A percentile compares a stretch with the other conserved stretches of the same genome.
These are phyloP conservation scores for Astatotilapia flaviijosephi DNA, from an alignment of 2,113 vertebrate species.

Conservation along the genomic window DNA sequence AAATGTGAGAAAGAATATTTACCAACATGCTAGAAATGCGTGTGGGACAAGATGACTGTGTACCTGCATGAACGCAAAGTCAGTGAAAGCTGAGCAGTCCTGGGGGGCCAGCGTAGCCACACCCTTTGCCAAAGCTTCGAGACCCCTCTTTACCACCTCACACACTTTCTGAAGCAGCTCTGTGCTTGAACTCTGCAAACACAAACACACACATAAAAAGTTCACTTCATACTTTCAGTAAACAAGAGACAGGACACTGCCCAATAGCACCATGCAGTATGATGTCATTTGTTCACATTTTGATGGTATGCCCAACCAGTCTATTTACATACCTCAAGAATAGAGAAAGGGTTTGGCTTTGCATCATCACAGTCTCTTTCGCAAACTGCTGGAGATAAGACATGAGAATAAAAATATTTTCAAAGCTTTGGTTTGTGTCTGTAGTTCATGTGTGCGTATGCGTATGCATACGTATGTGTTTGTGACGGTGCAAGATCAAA, in stretches of 20 bases:
- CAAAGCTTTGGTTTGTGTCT: neutral
- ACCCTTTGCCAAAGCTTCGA: slow-evolving; percentile 63
- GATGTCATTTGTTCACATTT: neutral
- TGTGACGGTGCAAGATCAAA: neutral
- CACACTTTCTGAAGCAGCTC: slow-evolving; percentile 75
- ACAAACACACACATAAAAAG: neutral
- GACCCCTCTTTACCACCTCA: slow-evolving; percentile 72
- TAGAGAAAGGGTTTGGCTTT: neutral
- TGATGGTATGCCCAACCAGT: neutral
- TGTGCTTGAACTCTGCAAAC: slow-evolving; percentile 62
- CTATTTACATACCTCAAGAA: slow-evolving; percentile 28
- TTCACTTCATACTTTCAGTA: neutral
- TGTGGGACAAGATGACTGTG: neutral
- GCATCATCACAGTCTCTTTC: neutral
- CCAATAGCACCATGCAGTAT: neutral
- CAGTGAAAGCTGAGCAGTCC: slow-evolving; percentile 67
- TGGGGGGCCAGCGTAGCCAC: slow-evolving; percentile 37
- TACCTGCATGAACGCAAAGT: slow-evolving; percentile 79
- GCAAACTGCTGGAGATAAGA: neutral
- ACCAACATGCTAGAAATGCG: neutral
- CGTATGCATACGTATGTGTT: neutral
- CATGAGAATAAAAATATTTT: neutral
- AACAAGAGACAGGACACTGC: neutral
- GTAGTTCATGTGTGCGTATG: neutral
- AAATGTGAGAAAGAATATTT: neutral